Evolutionary conservation across 1,140 invertebrate species (phyloP).

Genomic region (Ptiloglossa arizonensis): DNA sequence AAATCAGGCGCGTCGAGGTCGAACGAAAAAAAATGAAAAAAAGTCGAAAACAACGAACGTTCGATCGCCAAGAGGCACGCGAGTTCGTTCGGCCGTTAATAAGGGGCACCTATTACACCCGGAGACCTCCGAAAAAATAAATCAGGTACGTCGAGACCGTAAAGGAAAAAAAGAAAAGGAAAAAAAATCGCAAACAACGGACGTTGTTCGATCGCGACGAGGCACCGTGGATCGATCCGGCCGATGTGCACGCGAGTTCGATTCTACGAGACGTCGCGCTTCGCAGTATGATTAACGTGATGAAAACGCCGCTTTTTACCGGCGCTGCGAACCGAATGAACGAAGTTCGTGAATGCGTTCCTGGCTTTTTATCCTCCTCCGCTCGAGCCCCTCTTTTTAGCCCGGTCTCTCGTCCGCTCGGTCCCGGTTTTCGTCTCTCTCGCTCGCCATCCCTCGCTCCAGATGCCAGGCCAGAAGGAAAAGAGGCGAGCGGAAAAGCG

Average conservation of each 20-base stretch:
- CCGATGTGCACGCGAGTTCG: background rate
- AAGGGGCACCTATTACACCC: too few species aligned
- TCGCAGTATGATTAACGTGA: constrained; percentile 50
- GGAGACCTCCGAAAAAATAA: too few species aligned
- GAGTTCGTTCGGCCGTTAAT: too few species aligned
- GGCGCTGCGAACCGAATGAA: constrained; percentile 37
- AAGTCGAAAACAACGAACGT: background rate
- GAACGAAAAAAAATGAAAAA: background rate
- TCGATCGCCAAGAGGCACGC: too few species aligned
- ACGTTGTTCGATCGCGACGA: constrained; percentile 14
- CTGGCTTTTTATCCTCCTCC: constrained; percentile 44
- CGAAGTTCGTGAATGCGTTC: constrained; percentile 36
- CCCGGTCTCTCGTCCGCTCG: constrained; percentile 20
- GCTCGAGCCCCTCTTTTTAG: constrained; percentile 53
- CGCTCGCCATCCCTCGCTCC: constrained; percentile 12
- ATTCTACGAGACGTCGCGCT: constrained; percentile 11
- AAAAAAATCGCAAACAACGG: background rate
- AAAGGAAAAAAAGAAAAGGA: background rate
- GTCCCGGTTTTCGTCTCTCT: background rate
- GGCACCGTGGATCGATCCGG: constrained; percentile 22
- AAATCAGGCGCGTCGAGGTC: background rate
- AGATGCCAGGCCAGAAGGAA: constrained; percentile 43
- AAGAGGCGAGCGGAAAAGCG: constrained; percentile 58
- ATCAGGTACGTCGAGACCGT: background rate
- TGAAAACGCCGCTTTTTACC: constrained; percentile 54